Conservation (phyloP, 2,888 invertebrate genomes). For the Eristalis arbustorum region DNA sequence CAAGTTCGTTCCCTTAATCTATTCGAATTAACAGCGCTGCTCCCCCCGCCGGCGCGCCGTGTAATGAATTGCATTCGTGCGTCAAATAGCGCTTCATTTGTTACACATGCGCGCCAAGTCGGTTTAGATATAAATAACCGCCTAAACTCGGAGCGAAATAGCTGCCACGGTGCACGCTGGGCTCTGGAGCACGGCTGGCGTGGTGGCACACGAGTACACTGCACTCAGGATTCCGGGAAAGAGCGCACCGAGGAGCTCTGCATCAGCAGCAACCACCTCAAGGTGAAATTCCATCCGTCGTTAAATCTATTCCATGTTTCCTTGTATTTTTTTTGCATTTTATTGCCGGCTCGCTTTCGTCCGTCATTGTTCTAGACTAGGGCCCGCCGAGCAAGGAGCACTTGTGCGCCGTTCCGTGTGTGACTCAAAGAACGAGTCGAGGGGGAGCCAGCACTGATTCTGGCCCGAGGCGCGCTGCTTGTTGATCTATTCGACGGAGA, state of each 20-base stretch:
- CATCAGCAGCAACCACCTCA: not conserved
- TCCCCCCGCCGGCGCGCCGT: not conserved
- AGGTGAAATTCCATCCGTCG: not conserved
- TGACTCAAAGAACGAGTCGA: not conserved
- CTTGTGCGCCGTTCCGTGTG: not conserved
- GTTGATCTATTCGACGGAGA: constrained; percentile 32
- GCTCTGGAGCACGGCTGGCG: not conserved
- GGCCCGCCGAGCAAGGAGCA: not conserved
- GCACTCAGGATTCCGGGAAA: not conserved
- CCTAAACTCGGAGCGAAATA: not conserved
- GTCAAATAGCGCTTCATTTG: constrained; percentile 61
- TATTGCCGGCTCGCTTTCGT: not conserved
- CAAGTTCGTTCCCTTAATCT: constrained; percentile 47
- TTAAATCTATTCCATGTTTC: not conserved
- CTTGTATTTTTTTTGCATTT: not conserved
- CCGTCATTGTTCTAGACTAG: not conserved
- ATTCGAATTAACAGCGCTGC: constrained; percentile 49
- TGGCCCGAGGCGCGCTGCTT: constrained; percentile 14
- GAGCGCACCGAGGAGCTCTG: not conserved
- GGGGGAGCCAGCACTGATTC: not conserved
- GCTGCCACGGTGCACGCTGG: not conserved
- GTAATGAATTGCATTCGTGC: constrained; percentile 60
- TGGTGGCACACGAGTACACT: not conserved
- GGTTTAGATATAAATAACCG: not conserved
- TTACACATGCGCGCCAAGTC: constrained; percentile 52